Conservation (phyloP, 1,140 invertebrate genomes). For the Campoletis sonorensis region DNA sequence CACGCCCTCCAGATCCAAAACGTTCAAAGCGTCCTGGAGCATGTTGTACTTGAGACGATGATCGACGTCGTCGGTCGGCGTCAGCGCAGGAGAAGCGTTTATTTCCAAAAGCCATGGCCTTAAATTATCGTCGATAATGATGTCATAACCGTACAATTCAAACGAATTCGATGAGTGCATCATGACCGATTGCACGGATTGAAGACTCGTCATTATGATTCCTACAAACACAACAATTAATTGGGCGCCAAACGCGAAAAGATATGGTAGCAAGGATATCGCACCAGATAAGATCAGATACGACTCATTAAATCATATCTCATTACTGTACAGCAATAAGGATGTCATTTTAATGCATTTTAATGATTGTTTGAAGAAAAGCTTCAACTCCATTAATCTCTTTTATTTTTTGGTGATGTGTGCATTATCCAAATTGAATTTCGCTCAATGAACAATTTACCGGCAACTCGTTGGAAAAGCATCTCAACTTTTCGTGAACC, state of each 20-base stretch:
- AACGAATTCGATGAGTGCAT: constrained; percentile 77
- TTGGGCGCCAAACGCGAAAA: no score
- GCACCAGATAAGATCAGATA: no score
- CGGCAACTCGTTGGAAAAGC: constrained; percentile 78
- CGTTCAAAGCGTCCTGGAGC: constrained; percentile 72
- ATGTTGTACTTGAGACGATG: constrained; percentile 73
- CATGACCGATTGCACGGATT: constrained; percentile 75
- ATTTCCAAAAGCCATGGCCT: constrained; percentile 82
- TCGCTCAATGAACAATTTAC: constrained; percentile 51
- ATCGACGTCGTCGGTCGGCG: constrained; percentile 79
- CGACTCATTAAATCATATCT: no score
- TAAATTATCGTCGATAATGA: constrained; percentile 79
- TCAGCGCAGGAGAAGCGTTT: constrained; percentile 82
- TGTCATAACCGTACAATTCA: constrained; percentile 83
- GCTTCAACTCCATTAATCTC: no score
- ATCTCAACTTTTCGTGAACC: constrained; percentile 72
- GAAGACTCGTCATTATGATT: constrained; percentile 78
- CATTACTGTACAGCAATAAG: no score
- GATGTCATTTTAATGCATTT: no score
- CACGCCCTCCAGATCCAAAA: constrained; percentile 72
- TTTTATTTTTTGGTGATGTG: background rate
- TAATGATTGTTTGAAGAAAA: no score
- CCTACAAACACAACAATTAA: constrained; percentile 48
- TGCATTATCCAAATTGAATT: constrained; percentile 2
- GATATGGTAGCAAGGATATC: no score